phyloP scores from a whole-genome alignment of 2,113 vertebrate species.

The pig (Sus scrofa) region T2T-Sscrofa CM000814.6:70901501-70902000 shows the following conservation, averaged over 20 bases:
- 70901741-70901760: neutral
- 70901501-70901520: too few species aligned
- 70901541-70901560: too few species aligned
- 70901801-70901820: neutral
- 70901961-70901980: neutral
- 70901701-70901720: neutral
- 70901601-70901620: neutral
- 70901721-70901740: neutral
- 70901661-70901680: neutral
- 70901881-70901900: neutral
- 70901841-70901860: neutral
- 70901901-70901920: neutral
- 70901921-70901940: neutral
- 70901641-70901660: constrained; percentile 24
- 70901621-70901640: neutral
- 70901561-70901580: too few species aligned
- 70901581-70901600: too few species aligned
- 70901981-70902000: neutral
- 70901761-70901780: neutral
- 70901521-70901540: too few species aligned
- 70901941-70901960: neutral
- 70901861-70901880: neutral
- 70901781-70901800: neutral
- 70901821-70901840: neutral
- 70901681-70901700: neutral